A percentile compares a stretch with the other conserved stretches of the same genome.
These are phyloP conservation scores for Drosophila pseudotakahashii DNA, from an alignment of 2,888 invertebrate genomes.

Conservation along the genomic window DNA sequence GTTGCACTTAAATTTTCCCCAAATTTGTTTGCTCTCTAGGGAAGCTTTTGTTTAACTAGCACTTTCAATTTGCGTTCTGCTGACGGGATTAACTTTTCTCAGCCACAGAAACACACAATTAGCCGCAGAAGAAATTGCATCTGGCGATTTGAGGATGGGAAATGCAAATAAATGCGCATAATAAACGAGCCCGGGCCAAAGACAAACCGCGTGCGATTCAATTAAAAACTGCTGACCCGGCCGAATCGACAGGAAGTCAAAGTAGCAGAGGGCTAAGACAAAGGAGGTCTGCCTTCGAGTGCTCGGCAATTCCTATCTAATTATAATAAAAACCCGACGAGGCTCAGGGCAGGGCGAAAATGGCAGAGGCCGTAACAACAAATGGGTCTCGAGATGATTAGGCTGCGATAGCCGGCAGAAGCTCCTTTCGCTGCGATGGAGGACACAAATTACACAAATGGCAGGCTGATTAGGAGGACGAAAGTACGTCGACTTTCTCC, in stretches of 20 bases:
- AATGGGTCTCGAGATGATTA: slow-evolving; percentile 52
- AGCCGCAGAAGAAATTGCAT: slow-evolving; percentile 49
- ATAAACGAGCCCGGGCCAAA: slow-evolving; percentile 47
- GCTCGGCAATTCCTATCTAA: slow-evolving; percentile 58
- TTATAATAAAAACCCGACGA: slow-evolving; percentile 62
- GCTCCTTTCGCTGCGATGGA: neutral
- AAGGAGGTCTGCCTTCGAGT: slow-evolving; percentile 26
- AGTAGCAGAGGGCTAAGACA: slow-evolving; percentile 42
- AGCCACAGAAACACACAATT: slow-evolving; percentile 45
- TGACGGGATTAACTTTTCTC: slow-evolving; percentile 55
- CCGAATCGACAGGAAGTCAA: slow-evolving; percentile 54
- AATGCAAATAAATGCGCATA: slow-evolving; percentile 71
- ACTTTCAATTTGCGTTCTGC: slow-evolving; percentile 38
- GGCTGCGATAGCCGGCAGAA: slow-evolving; percentile 37
- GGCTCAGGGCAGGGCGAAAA: slow-evolving; percentile 14
- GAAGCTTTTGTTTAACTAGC: neutral
- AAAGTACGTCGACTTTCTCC: slow-evolving; percentile 17
- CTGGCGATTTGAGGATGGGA: slow-evolving; percentile 46
- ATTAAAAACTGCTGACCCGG: slow-evolving; percentile 77
- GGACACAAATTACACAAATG: slow-evolving; percentile 67
- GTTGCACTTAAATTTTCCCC: too few species aligned
- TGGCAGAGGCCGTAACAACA: slow-evolving; percentile 46
- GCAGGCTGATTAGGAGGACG: slow-evolving; percentile 70
- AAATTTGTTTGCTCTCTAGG: neutral
- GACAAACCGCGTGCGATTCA: slow-evolving; percentile 65